phyloP scores from a whole-genome alignment of 2,888 invertebrate species.

The Coecobrya sp. region DNA sequence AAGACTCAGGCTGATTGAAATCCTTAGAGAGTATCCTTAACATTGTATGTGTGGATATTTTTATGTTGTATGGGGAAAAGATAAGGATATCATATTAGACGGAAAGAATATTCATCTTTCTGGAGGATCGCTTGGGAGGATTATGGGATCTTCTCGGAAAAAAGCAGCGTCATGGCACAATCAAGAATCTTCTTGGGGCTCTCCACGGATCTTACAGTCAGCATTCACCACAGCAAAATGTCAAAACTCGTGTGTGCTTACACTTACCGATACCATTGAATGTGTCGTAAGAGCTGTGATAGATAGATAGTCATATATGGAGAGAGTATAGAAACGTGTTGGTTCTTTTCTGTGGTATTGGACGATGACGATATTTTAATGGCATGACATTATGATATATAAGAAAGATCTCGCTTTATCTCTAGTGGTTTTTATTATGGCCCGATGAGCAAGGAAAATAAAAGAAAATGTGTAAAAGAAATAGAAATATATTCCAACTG shows the following conservation, averaged over 20 bases:
- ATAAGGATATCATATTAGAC: neutral
- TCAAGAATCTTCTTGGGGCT: constrained; percentile 30
- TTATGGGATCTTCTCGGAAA: neutral
- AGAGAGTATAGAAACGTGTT: too few relatives aligned
- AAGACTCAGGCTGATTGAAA: neutral
- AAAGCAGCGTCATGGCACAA: neutral
- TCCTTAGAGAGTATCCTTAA: constrained; percentile 4
- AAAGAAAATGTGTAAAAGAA: neutral
- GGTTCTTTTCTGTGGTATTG: too few relatives aligned
- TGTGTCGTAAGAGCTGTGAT: too few relatives aligned
- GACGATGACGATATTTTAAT: neutral
- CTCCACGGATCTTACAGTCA: neutral
- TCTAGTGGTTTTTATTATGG: neutral
- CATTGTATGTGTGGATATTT: neutral
- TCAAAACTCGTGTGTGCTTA: neutral
- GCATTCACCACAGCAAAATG: neutral
- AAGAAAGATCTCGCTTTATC: neutral
- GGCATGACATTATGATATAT: neutral
- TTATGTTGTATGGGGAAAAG: neutral
- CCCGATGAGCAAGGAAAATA: constrained; percentile 17
- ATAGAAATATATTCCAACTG: too few relatives aligned
- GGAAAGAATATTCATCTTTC: constrained; percentile 13
- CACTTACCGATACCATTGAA: neutral
- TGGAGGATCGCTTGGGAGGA: constrained; percentile 11
- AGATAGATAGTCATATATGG: too few relatives aligned